A percentile compares a stretch with the other conserved stretches of the same genome.
These are phyloP conservation scores for Diploptera punctata DNA, from an alignment of 2,888 invertebrate genomes.

Conservation along the genomic window DNA sequence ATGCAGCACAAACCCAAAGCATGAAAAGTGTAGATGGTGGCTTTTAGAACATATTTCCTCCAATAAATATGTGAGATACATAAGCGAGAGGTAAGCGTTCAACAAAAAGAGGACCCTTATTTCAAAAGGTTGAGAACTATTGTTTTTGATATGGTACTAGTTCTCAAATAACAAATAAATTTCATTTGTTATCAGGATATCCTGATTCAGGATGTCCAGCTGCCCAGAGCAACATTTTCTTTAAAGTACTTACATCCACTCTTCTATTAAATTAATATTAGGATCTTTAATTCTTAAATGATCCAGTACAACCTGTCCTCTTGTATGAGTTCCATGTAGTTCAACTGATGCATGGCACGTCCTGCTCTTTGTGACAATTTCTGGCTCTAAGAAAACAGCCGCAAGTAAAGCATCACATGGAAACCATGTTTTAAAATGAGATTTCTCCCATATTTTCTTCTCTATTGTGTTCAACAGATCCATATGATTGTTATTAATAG, in stretches of 20 bases:
- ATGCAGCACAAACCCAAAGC: too few species aligned
- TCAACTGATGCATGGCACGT: conserved; percentile 64
- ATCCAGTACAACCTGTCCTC: conserved; percentile 70
- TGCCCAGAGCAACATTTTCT: conserved; percentile 56
- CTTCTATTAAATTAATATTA: conserved; percentile 57
- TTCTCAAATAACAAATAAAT: too few species aligned
- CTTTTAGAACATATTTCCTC: too few species aligned
- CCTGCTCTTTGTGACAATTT: conserved; percentile 22
- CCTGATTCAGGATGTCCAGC: conserved; percentile 49
- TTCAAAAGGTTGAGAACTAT: too few species aligned
- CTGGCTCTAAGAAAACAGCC: conserved; percentile 33
- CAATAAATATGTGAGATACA: too few species aligned
- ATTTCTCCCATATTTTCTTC: conserved; percentile 30
- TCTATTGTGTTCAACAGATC: conserved; percentile 33
- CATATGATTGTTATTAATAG: conserved; percentile 23
- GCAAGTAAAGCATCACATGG: conserved; percentile 59
- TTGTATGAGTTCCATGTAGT: conserved; percentile 61
- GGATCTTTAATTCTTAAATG: conserved; percentile 54
- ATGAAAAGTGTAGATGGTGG: too few species aligned
- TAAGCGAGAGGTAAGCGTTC: too few species aligned
- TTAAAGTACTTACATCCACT: conserved; percentile 58
- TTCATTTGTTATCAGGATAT: too few species aligned
- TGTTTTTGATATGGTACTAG: too few species aligned
- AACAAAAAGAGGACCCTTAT: too few species aligned
- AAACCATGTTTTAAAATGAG: conserved; percentile 45